Evolutionary conservation across 2,888 invertebrate genomes (phyloP).

Genomic region (Drosophila demipolita): DNA sequence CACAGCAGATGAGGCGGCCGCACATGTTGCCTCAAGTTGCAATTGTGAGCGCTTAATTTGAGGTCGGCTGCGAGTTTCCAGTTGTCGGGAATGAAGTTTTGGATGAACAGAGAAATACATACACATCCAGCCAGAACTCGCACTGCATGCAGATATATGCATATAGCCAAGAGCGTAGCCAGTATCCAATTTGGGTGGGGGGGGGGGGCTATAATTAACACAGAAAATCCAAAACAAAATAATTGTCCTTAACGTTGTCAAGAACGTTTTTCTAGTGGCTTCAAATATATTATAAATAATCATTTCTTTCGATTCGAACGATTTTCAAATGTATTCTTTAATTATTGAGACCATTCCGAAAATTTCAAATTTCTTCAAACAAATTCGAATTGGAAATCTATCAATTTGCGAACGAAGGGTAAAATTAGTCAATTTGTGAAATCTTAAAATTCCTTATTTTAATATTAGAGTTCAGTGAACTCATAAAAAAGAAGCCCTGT

Average conservation of each 20-base stretch:
- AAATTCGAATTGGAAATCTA: too few species aligned
- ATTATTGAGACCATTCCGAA: background rate
- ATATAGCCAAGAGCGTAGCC: background rate
- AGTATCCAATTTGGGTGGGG: background rate
- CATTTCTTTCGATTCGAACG: too few species aligned
- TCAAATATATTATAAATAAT: too few species aligned
- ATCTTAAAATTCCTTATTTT: too few species aligned
- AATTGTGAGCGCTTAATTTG: conserved; percentile 72
- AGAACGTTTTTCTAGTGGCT: background rate
- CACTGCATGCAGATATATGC: background rate
- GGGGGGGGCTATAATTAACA: background rate
- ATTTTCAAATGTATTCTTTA: background rate
- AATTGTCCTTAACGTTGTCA: background rate
- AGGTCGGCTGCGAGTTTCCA: conserved; percentile 46
- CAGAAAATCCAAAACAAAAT: background rate
- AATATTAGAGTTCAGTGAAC: too few species aligned
- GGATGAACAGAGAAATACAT: conserved; percentile 1
- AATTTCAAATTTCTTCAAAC: background rate
- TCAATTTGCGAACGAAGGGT: too few species aligned
- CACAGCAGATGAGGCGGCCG: conserved; percentile 18
- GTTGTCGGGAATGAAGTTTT: conserved; percentile 8
- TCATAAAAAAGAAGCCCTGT: too few species aligned
- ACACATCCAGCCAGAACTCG: background rate
- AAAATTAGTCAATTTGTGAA: too few species aligned
- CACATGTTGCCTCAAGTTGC: conserved; percentile 55